Evolutionary conservation across 2,888 invertebrate genomes (phyloP).

Genomic region (Oconnorella tubifera): DNA sequence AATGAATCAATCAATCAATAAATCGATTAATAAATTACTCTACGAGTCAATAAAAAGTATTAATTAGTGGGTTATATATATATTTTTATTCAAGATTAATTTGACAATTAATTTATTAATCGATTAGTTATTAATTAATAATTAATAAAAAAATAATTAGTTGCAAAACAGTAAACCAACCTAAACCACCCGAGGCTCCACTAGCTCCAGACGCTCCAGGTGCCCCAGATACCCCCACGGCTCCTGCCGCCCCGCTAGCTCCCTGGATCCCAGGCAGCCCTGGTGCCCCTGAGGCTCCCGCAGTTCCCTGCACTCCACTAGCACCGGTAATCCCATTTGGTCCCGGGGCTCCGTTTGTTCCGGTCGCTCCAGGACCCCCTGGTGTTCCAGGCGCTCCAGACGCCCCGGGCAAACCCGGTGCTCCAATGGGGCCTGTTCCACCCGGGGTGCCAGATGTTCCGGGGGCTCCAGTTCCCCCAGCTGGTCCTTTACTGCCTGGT

Average conservation of each 20-base stretch:
- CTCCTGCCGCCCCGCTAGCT: conserved; percentile 4
- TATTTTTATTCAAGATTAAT: no score
- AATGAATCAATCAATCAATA: no score
- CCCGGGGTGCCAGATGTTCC: conserved; percentile 19
- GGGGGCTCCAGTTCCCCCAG: conserved; percentile 4
- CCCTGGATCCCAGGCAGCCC: conserved; percentile 11
- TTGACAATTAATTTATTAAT: no score
- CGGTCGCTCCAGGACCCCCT: conserved; percentile 17
- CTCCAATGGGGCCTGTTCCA: conserved; percentile 6
- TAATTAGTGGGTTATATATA: no score
- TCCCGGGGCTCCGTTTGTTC: conserved; percentile 21
- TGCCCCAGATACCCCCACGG: conserved; percentile 7
- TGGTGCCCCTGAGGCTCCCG: neutral
- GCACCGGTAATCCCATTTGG: neutral
- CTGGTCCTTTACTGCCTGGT: neutral
- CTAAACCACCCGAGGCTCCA: no score
- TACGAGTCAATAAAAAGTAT: no score
- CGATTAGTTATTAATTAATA: no score
- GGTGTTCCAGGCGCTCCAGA: conserved; percentile 12
- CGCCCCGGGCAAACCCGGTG: conserved; percentile 7
- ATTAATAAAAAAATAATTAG: no score
- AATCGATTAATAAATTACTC: no score
- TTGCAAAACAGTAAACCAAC: no score
- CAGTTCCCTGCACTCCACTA: neutral
- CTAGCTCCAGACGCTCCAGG: conserved; percentile 11